Conservation (phyloP, 2,888 invertebrate species). For the Cheilosia urbana region DNA sequence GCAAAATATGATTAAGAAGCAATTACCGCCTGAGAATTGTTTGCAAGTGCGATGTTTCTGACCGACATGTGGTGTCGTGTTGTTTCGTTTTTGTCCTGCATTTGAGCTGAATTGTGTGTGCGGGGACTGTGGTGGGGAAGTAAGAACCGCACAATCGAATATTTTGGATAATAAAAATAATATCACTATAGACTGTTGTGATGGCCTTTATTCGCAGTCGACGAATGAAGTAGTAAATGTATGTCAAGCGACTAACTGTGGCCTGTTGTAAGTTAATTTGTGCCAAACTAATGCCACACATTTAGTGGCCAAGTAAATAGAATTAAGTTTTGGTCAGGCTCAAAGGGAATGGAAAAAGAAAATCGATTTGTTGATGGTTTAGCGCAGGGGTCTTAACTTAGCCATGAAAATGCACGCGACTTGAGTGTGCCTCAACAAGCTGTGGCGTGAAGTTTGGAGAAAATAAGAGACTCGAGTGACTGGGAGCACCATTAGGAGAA, state of each 20-base stretch:
- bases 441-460: no score
- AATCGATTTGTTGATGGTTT: no score
- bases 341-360: no score
- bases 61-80: constrained; percentile 48
- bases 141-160: constrained; percentile 1
- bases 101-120: background rate
- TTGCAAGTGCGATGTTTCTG: constrained; percentile 55
- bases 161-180: background rate
- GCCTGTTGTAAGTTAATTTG: no score
- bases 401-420: no score
- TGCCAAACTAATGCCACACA: no score
- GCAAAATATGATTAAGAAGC: constrained; percentile 73
- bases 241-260: background rate
- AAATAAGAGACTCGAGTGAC: no score
- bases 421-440: no score
- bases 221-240: background rate
- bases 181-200: background rate
- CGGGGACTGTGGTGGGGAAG: background rate
- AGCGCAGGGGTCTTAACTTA: no score
- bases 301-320: no score
- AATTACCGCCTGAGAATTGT: constrained; percentile 63
- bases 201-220: background rate
- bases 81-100: background rate
- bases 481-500: no score
- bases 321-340: no score